Evolutionary conservation across 2,113 vertebrate species (phyloP), one percentile per base, ranked within the genome.

Genomic region (Synodontis membranacea): DNA sequence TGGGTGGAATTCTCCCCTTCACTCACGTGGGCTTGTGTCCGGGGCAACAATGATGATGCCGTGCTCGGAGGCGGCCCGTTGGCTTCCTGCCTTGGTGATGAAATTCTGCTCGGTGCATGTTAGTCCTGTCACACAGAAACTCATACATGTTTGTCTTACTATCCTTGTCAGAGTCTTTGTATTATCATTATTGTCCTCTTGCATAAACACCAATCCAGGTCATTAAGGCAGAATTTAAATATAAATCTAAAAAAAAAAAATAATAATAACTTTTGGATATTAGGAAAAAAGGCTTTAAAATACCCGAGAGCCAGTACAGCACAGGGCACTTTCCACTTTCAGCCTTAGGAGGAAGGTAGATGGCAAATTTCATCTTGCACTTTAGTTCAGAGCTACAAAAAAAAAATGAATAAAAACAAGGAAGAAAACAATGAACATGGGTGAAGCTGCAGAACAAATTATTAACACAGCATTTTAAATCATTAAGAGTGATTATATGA

Each of bases 31-130:
- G 88, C 98, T 99, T 39, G 98, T 99, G 89, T 99, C 98, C 1
- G 97, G 97, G 0, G 96, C 96, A 0, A 99, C 95, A 0, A 99
- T 84, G 82, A 99, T 95, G 48, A 98, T 93, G 82, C 96, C 97
- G 0, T 97, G 95, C 48, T 98, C 96, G 0, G 97, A 95, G 0
- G 97, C 97, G 1, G 94, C 94, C 80, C 96, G 95, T 46, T 99
- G 98, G 84, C 94, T 96, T 25, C 96, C 97, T 6, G 97, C 94
- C 92, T 99, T 99, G 0, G 97, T 96, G 93, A 99, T 97, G 88
- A 99, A 97, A 91, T 99, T 99, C 91, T 99, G 98, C 87, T 99
- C 97, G 0, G 96, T 98, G 80, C 98, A 99, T 0, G 98, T 98
- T 91, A 99, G 91, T 9, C 98, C 98, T 99, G 86, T 23, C 48